Conservation (phyloP, 1,140 invertebrate genomes). For the Mesaphorura yosii region DNA sequence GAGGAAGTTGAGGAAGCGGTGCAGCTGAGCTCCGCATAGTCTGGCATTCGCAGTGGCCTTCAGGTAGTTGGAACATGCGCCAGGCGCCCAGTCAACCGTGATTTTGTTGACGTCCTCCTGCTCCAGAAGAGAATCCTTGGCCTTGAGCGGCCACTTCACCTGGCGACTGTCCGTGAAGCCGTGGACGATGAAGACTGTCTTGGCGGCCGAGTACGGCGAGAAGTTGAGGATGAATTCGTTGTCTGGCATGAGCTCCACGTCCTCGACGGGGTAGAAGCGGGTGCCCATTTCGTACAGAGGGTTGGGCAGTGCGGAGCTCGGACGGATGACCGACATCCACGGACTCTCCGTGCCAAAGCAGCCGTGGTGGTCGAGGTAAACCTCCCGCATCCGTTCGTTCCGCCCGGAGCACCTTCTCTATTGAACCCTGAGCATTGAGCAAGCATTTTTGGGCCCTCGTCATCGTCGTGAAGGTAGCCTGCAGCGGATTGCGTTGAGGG, state of each 20-base stretch:
- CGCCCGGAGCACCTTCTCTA: no score
- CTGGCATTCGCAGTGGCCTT: constrained; percentile 34
- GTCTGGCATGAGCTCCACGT: constrained; percentile 14
- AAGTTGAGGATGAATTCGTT: constrained; percentile 15
- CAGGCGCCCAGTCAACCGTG: constrained; percentile 33
- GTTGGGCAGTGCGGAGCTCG: constrained; percentile 12
- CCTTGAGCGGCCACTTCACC: constrained; percentile 3
- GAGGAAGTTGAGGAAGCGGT: constrained; percentile 31
- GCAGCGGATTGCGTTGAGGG: no score
- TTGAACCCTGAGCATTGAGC: no score
- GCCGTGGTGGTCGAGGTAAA: constrained; percentile 37
- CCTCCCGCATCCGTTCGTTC: no score
- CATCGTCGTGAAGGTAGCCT: no score
- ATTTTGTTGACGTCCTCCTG: constrained; percentile 34
- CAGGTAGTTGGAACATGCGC: constrained; percentile 33
- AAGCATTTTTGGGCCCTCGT: no score
- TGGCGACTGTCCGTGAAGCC: constrained; percentile 21
- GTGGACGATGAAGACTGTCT: constrained; percentile 19
- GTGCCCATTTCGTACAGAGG: constrained; percentile 21
- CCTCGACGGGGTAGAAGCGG: constrained; percentile 18
- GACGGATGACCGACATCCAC: constrained; percentile 34
- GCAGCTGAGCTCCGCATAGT: constrained; percentile 34
- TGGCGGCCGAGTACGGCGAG: constrained; percentile 6
- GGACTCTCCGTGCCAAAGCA: constrained; percentile 36
- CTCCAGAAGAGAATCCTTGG: constrained; percentile 17